Conservation (phyloP, 35 echinoderm and acorn worm species). For the Strongylocentrotus purpuratus region DNA sequence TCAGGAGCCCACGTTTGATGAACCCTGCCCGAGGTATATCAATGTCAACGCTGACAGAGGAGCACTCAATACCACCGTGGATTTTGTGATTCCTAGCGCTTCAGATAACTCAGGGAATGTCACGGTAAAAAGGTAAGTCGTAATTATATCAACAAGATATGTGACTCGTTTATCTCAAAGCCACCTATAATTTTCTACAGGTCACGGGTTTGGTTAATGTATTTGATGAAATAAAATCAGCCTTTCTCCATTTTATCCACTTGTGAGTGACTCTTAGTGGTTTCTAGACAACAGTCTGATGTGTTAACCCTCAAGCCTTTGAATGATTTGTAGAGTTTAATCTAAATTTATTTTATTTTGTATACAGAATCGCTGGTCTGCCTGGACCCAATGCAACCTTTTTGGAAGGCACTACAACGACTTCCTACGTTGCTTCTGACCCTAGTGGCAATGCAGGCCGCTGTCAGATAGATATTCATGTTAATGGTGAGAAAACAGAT, state of each 20-base stretch:
- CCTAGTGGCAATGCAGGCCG: neutral
- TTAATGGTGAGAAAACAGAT: slow-evolving; percentile 41
- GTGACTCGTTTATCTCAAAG: neutral
- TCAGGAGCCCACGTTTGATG: slow-evolving; percentile 44
- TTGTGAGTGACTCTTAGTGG: too few species aligned
- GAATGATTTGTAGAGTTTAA: too few species aligned
- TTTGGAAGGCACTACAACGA: slow-evolving; percentile 29
- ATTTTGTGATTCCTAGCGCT: slow-evolving; percentile 35
- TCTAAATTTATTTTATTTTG: neutral
- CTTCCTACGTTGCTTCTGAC: slow-evolving; percentile 39
- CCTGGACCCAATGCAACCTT: neutral
- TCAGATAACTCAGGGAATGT: slow-evolving; percentile 55
- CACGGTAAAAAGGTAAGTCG: slow-evolving; percentile 46
- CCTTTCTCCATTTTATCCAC: too few species aligned
- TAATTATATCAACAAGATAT: neutral
- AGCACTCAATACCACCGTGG: neutral
- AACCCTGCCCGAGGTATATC: slow-evolving; percentile 28
- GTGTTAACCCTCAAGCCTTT: too few species aligned
- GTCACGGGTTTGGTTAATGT: too few species aligned
- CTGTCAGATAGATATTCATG: slow-evolving; percentile 41
- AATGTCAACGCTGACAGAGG: slow-evolving; percentile 41
- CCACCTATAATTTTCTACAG: neutral
- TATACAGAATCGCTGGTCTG: neutral
- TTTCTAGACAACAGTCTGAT: too few species aligned
- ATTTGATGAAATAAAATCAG: too few species aligned